phyloP scores from a whole-genome alignment of 2,797 vertebrate genomes.

The Podargus strigoides region DNA sequence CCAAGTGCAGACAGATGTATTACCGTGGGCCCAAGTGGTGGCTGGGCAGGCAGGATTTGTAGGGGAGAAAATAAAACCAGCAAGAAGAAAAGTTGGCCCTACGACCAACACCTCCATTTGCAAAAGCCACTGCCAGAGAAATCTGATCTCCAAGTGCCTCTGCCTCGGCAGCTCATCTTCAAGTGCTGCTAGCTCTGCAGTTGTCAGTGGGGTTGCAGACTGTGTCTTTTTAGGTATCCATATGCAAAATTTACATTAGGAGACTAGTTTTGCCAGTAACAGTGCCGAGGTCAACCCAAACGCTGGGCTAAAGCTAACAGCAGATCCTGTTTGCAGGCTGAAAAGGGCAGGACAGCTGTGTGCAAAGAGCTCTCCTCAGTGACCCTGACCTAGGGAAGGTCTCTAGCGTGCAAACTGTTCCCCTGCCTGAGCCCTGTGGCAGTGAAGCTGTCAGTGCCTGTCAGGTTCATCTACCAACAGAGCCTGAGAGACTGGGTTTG shows the following conservation, averaged over 20 bases:
- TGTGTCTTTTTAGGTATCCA: neutral
- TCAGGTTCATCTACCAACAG: conserved; percentile 39
- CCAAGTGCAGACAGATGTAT: neutral
- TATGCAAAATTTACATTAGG: neutral
- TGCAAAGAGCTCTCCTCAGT: neutral
- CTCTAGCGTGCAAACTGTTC: neutral
- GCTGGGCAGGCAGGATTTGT: neutral
- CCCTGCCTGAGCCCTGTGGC: neutral
- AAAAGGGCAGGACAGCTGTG: neutral
- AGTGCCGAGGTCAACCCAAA: neutral
- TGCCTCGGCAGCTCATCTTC: neutral
- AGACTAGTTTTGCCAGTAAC: neutral
- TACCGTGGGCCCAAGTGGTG: neutral
- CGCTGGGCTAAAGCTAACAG: neutral
- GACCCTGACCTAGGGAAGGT: neutral
- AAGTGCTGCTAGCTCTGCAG: neutral
- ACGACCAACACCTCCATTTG: neutral
- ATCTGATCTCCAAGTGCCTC: neutral
- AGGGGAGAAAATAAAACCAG: neutral
- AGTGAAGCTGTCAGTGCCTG: conserved; percentile 12
- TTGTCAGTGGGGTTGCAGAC: neutral
- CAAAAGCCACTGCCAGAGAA: neutral
- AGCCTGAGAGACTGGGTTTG: neutral
- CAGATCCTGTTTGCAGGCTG: neutral
- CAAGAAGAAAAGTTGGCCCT: neutral